A percentile compares a stretch with the other conserved stretches of the same genome.
phyloP scores from a whole-genome alignment of 2,113 vertebrate species.

The Agelaius phoeniceus region DNA sequence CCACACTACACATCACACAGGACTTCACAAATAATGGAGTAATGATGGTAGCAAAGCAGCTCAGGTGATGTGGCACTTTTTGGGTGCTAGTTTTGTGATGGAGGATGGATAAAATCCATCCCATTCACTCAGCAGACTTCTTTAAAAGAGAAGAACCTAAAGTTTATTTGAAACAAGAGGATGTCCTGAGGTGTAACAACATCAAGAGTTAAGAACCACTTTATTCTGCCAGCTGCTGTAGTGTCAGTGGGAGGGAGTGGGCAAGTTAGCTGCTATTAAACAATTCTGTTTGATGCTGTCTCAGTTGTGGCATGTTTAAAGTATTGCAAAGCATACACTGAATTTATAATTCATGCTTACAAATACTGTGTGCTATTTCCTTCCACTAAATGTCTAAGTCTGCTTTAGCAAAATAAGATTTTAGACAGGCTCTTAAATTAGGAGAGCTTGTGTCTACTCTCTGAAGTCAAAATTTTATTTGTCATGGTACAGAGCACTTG shows the following conservation, averaged over 20 bases:
- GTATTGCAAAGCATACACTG: neutral
- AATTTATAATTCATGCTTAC: neutral
- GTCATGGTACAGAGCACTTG: neutral
- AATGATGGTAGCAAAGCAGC: neutral
- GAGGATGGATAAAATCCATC: neutral
- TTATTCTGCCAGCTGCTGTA: neutral
- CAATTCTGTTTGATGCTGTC: neutral
- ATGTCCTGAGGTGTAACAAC: neutral
- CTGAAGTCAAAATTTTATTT: neutral
- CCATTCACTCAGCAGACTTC: neutral
- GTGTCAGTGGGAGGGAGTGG: neutral
- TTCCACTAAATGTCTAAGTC: neutral
- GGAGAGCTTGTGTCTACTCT: neutral
- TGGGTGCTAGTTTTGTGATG: neutral
- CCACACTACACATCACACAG: rapidly evolving
- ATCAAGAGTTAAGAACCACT: neutral
- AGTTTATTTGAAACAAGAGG: neutral
- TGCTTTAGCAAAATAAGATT: neutral
- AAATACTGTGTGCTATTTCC: neutral
- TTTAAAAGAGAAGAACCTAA: neutral
- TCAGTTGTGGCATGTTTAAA: neutral
- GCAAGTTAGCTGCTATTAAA: neutral
- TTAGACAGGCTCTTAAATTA: neutral
- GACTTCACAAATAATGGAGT: neutral
- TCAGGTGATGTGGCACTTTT: neutral